Evolutionary conservation across 2,113 vertebrate species (phyloP), one percentile per base, ranked within the genome.

Genomic region (Anarrhichthys ocellatus): DNA sequence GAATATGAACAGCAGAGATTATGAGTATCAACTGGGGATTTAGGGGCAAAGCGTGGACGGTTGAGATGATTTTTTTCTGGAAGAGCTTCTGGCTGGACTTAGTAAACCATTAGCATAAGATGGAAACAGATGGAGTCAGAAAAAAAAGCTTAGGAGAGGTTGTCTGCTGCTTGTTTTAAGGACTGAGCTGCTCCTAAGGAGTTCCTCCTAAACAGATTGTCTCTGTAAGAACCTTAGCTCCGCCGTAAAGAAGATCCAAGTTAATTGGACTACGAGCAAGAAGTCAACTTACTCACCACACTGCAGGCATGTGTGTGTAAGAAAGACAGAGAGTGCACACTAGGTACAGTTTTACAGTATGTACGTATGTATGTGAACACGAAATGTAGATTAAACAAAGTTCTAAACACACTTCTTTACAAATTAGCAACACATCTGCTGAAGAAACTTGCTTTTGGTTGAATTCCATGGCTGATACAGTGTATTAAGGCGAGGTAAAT

Each of bases 201-300:
- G 76, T 82, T 89, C 67, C 81, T 74, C 72, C 48, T 54, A 89
- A 89, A 90, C 90, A 91, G 89, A 94, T 93, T 93, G 91, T 74
- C 89, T 89, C 70, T 52, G 63, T 94, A 92, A 93, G 92, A 89
- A 92, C 89, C 91, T 93, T 92, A 92, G 76, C 56, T 22, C 2
- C 2, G 62, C 63, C 27, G 27, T 73, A 85, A 90, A 85, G 87
- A 79, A 63, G 50, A 86, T 67, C 77, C 78, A 63, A 20, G 38
- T 85, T 93, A 93, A 94, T 94, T 94, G 91, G 93, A 85, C 91
- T 90, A 87, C 69, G 8, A 73, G 71, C 68, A 79, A 71, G 22
- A 78, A 58, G 71, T 80, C 81, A 78, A 88, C 66, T 44, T 38
- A 64, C 82, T 82, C 20, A 42, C 32, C 50, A 52, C 70, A 27